Evolutionary conservation across 2,113 vertebrate species (phyloP).

Genomic region (Setophaga coronata): DNA sequence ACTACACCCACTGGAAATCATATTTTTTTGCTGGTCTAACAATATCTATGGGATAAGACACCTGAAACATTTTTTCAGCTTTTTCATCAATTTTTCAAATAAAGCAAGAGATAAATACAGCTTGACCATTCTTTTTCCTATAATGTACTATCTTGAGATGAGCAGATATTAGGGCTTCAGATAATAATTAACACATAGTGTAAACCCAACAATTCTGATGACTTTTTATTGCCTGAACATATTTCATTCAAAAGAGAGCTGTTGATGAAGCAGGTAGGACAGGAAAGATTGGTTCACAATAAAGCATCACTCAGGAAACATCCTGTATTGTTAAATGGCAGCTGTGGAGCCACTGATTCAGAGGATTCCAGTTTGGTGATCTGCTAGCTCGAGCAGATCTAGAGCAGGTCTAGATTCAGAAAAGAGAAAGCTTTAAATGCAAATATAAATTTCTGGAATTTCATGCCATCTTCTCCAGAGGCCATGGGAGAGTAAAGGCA

Average conservation of each 20-base stretch:
- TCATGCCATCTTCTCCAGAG: not conserved
- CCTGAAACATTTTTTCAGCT: not conserved
- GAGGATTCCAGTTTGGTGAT: not conserved
- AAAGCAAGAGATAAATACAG: not conserved
- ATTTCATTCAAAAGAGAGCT: not conserved
- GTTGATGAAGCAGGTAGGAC: not conserved
- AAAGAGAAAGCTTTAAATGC: not conserved
- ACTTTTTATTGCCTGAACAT: not conserved
- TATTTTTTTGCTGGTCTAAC: not conserved
- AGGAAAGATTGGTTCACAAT: not conserved
- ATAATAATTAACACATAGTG: not conserved
- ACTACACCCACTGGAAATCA: not conserved
- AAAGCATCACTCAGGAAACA: not conserved
- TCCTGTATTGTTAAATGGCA: not conserved
- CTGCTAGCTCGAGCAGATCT: not conserved
- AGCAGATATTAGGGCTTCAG: not conserved
- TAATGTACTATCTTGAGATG: not conserved
- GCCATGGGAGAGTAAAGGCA: not conserved
- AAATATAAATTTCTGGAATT: not conserved
- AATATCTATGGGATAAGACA: not conserved
- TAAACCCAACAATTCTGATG: not conserved
- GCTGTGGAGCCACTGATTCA: not conserved
- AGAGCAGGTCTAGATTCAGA: not conserved
- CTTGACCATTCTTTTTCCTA: not conserved
- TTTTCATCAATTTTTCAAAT: not conserved